Evolutionary conservation across 1,140 invertebrate species (phyloP).

Genomic region (Zaprionus capensis): DNA sequence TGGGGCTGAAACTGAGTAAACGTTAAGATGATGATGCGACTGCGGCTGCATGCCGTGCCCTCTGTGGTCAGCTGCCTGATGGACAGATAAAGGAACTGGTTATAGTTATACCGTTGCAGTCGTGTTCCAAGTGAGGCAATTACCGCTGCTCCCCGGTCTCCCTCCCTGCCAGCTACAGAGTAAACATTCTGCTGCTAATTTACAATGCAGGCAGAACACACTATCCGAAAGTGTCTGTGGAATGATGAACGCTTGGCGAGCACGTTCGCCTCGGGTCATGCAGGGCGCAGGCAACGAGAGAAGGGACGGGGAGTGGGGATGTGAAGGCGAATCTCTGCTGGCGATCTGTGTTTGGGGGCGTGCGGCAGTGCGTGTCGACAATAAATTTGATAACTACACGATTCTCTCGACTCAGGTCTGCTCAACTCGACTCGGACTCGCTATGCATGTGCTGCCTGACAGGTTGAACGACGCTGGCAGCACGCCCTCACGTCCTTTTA

Average conservation of each 20-base stretch:
- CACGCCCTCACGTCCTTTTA: slow-evolving; percentile 73
- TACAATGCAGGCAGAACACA: slow-evolving; percentile 53
- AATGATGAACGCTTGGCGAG: slow-evolving; percentile 66
- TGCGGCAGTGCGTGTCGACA: slow-evolving; percentile 67
- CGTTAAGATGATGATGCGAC: slow-evolving; percentile 33
- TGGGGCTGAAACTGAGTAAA: slow-evolving; percentile 12
- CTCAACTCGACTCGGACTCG: background rate
- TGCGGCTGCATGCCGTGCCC: slow-evolving; percentile 54
- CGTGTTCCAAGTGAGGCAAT: slow-evolving; percentile 30
- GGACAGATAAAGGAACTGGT: slow-evolving; percentile 73
- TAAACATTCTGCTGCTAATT: slow-evolving; percentile 51
- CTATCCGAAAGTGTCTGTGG: slow-evolving; percentile 55
- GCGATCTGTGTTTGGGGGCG: slow-evolving; percentile 48
- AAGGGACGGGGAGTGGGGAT: background rate
- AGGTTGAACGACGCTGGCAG: slow-evolving; percentile 65
- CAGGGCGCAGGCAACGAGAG: background rate
- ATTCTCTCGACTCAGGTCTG: slow-evolving; percentile 3
- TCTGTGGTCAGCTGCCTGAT: slow-evolving; percentile 80
- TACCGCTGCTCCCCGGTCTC: slow-evolving; percentile 8
- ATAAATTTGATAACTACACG: slow-evolving; percentile 81
- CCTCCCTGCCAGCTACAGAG: background rate
- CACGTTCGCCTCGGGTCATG: slow-evolving; percentile 54
- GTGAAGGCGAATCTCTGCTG: slow-evolving; percentile 6
- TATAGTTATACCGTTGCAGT: slow-evolving; percentile 69
- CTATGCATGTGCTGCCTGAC: slow-evolving; percentile 36